Percentiles rank a stretch among this genome's conserved stretches.
Conservation (phyloP, 2,888 invertebrate species). For the Pseudococcus longispinus region DNA sequence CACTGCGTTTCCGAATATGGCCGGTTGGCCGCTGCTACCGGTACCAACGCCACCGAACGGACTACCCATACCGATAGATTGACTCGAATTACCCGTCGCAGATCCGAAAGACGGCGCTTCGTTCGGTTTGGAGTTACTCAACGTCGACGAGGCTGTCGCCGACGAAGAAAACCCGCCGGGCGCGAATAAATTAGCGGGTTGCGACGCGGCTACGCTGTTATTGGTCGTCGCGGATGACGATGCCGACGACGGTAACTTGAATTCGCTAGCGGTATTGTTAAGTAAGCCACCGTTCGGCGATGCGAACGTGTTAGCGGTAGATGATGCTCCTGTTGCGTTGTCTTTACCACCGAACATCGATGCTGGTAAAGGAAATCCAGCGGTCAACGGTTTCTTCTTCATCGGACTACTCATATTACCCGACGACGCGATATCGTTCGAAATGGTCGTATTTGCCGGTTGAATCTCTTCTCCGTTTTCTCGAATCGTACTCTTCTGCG, state of each 20-base stretch:
- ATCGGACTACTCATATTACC: neutral
- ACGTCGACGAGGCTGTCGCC: neutral
- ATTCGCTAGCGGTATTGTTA: neutral
- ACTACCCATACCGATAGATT: neutral
- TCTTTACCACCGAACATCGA: neutral
- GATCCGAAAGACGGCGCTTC: neutral
- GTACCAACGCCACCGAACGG: neutral
- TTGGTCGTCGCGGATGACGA: neutral
- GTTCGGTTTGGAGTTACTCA: neutral
- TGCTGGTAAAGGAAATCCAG: neutral
- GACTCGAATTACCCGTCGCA: neutral
- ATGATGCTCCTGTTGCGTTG: neutral
- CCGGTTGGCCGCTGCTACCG: neutral
- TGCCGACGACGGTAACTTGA: neutral
- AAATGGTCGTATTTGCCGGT: neutral
- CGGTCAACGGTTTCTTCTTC: constrained; percentile 6
- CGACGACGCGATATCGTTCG: constrained; percentile 27
- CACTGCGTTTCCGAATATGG: neutral
- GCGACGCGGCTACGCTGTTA: neutral
- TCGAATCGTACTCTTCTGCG: neutral
- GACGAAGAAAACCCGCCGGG: neutral
- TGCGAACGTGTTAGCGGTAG: neutral
- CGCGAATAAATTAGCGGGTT: neutral
- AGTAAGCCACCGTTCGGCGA: constrained; percentile 36
- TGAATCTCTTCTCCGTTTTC: constrained; percentile 39